Evolutionary conservation across 2,113 vertebrate genomes (phyloP).

Genomic region (Vidua chalybeata): DNA sequence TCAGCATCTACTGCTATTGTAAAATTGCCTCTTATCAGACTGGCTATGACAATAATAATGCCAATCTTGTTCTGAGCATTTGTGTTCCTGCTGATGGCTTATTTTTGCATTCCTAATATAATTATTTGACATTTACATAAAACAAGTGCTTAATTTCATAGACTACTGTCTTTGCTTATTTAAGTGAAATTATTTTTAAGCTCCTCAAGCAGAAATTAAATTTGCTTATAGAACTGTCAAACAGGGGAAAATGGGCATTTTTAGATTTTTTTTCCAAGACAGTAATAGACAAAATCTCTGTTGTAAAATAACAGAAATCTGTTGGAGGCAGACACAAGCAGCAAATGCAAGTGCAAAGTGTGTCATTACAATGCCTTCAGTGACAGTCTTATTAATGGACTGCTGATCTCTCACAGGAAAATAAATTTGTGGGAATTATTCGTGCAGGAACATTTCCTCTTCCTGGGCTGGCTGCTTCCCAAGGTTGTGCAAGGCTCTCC

Average conservation of each 20-base stretch:
- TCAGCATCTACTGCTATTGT: conserved; percentile 25
- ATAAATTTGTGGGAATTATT: not conserved
- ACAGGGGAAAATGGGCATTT: conserved; percentile 18
- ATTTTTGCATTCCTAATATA: conserved; percentile 66
- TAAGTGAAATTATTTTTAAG: conserved; percentile 60
- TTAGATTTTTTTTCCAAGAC: not conserved
- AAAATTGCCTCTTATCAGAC: conserved; percentile 43
- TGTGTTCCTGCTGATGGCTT: conserved; percentile 65
- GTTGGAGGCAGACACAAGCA: not conserved
- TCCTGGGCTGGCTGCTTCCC: not conserved
- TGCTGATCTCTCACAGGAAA: not conserved
- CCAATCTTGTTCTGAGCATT: conserved; percentile 51
- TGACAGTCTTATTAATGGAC: not conserved
- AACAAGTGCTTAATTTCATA: conserved; percentile 60
- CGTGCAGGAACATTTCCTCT: not conserved
- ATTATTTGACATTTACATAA: conserved; percentile 73
- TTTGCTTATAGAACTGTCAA: conserved; percentile 28
- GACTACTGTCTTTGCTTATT: conserved; percentile 63
- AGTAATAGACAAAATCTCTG: conserved; percentile 18
- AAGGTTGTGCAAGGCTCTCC: not conserved
- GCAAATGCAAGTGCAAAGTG: not conserved
- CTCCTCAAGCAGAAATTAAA: conserved; percentile 42
- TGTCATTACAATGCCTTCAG: not conserved
- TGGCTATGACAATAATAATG: conserved; percentile 66
- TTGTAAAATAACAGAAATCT: conserved; percentile 12